A percentile compares a stretch with the other conserved stretches of the same genome.
These are phyloP conservation scores for Clarias gariepinus DNA, from an alignment of 2,113 vertebrate genomes.

Conservation along the genomic window DNA sequence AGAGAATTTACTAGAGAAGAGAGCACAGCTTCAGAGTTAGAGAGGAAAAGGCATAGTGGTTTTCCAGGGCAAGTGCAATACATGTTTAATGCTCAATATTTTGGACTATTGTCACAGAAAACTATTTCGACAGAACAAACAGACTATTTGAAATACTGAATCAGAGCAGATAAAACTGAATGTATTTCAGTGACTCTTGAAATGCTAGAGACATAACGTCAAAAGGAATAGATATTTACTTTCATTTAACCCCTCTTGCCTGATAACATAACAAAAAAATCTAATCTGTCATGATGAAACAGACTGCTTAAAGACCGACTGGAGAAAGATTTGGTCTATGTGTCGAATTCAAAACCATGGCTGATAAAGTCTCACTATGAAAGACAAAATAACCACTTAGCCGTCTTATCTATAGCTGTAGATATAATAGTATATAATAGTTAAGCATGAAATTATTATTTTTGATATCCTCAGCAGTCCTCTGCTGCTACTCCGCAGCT, in stretches of 20 bases:
- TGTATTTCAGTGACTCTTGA: neutral
- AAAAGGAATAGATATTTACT: neutral
- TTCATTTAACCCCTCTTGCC: neutral
- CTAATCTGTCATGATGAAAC: neutral
- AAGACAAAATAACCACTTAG: neutral
- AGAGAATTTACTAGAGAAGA: slow-evolving; percentile 15
- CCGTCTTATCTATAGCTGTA: neutral
- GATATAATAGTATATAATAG: neutral
- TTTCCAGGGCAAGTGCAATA: neutral
- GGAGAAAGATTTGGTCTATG: neutral
- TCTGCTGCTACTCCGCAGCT: neutral
- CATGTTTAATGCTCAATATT: too few relatives aligned
- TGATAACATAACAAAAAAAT: neutral
- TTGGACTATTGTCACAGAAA: neutral
- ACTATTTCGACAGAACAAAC: neutral
- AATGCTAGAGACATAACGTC: neutral
- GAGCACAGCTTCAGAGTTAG: slow-evolving; percentile 22
- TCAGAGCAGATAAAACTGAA: neutral
- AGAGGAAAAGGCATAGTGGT: slow-evolving; percentile 10
- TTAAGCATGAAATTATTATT: neutral
- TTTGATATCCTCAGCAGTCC: neutral
- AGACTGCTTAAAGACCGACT: neutral
- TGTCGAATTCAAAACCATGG: neutral
- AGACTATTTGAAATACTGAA: neutral
- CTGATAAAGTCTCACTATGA: neutral